Conservation (phyloP, 2,113 vertebrate genomes). For the Bos javanicus region DNA sequence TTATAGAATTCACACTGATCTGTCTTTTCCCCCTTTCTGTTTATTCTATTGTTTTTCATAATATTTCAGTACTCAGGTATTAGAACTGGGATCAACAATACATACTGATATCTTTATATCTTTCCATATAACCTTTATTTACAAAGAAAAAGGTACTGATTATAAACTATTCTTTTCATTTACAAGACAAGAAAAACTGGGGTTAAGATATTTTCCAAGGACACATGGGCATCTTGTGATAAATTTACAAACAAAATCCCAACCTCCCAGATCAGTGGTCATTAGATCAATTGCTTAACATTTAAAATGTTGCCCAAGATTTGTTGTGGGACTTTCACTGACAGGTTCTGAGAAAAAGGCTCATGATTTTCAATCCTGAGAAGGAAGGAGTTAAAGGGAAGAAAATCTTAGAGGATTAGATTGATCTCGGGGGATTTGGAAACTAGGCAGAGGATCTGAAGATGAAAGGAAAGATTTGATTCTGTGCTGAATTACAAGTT, state of each 20-base stretch:
- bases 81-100: neutral
- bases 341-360: neutral
- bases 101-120: neutral
- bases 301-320: neutral
- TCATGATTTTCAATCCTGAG: neutral
- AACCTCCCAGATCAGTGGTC: neutral
- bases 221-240: neutral
- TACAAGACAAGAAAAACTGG: neutral
- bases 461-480: slow-evolving; percentile 61
- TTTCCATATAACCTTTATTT: neutral
- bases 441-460: slow-evolving; percentile 29
- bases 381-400: slow-evolving; percentile 53
- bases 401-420: slow-evolving; percentile 12
- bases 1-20: neutral
- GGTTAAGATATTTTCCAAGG: neutral
- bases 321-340: neutral
- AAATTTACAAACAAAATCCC: neutral
- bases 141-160: neutral
- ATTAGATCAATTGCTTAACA: neutral
- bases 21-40: neutral
- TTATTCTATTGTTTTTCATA: neutral
- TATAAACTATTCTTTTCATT: neutral
- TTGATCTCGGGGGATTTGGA: slow-evolving; percentile 44
- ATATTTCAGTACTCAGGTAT: neutral
- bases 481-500: slow-evolving; percentile 49